Evolutionary conservation across 1,140 invertebrate genomes (phyloP).

Genomic region (Heliothis virescens): DNA sequence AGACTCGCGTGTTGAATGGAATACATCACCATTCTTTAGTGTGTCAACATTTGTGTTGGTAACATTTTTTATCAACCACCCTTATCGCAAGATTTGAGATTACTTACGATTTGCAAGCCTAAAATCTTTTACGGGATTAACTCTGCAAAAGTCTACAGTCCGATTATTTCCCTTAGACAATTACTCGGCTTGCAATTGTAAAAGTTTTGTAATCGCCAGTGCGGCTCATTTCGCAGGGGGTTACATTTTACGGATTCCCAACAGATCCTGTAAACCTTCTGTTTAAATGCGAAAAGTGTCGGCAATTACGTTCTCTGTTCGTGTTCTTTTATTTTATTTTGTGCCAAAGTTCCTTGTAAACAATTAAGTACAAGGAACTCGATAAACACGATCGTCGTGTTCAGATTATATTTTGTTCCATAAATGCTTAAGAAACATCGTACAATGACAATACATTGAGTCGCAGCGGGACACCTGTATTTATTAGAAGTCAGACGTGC

Average conservation of each 20-base stretch:
- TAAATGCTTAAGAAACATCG: constrained; percentile 4
- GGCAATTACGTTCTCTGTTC: constrained; percentile 40
- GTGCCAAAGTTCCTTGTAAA: constrained; percentile 30
- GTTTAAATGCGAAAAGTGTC: constrained; percentile 51
- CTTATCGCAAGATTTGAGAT: constrained; percentile 11
- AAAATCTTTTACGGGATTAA: constrained; percentile 30
- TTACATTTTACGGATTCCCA: constrained; percentile 40
- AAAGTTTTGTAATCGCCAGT: constrained; percentile 30
- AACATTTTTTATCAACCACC: neutral
- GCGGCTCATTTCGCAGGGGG: neutral
- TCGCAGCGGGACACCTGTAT: constrained; percentile 32
- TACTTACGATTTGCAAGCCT: neutral
- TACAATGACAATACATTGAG: constrained; percentile 21
- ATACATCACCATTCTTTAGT: constrained; percentile 18
- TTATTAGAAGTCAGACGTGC: constrained; percentile 31
- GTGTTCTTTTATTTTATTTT: constrained; percentile 34
- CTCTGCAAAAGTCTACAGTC: constrained; percentile 35
- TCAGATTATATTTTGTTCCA: constrained; percentile 25
- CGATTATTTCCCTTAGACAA: constrained; percentile 48
- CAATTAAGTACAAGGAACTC: constrained; percentile 31
- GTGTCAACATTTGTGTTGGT: neutral
- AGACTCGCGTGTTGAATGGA: constrained; percentile 29
- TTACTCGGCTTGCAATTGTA: constrained; percentile 42
- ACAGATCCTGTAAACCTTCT: constrained; percentile 43
- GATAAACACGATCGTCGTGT: constrained; percentile 35